Base-by-base conservation (phyloP, 2,888 invertebrate species). In the Coelinius sp. region DNA sequence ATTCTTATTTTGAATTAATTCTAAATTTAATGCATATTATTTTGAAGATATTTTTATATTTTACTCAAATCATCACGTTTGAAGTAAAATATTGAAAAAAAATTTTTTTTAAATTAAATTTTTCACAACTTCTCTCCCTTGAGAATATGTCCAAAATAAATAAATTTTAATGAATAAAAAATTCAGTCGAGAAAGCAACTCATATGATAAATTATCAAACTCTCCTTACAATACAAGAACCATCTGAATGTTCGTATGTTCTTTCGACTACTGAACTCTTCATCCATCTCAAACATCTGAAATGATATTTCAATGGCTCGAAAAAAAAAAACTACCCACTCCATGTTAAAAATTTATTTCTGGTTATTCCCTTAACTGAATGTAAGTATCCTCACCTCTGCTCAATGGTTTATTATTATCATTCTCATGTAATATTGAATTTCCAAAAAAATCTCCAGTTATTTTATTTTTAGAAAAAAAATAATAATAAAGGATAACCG, bases 361-460 rank as follows among this genome's bases (percentile, higher is more conserved):
- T 76, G 78, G 75, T 66, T 44, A 63, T 72, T 75, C 73, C 76
- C 75, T 80, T 65, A 8, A 75, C 75, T 73, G 72, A 70, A 64
- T 75, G 76, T 76, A 67, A 71, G 71, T 71, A 67, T 70, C 49
- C 4, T 67, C 65, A 76, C 75, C 72, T 71, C 76, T 77, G 78
- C 78, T 73, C 65, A 71, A 56, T 63, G 35, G 73, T 78, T 68
- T 81, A 79, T 79, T 82, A 80, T 79, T 80, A 74, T 73, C 77
- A 59, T 8, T 70, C 80, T 82, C 79, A 82, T 83, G 78, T 62
- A 82, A 82, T 83, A 82, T 83, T 59, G 17, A 72, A 56, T 62
- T 72, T 64, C 73, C 75, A 49, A 66, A 22, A 70, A 66, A 59
- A 68, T 27, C 27, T 52, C 68, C 68, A 44, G n/a, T 44, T 14